Conservation (phyloP, 2,888 invertebrate genomes). For the Hyposoter dolosus region DNA sequence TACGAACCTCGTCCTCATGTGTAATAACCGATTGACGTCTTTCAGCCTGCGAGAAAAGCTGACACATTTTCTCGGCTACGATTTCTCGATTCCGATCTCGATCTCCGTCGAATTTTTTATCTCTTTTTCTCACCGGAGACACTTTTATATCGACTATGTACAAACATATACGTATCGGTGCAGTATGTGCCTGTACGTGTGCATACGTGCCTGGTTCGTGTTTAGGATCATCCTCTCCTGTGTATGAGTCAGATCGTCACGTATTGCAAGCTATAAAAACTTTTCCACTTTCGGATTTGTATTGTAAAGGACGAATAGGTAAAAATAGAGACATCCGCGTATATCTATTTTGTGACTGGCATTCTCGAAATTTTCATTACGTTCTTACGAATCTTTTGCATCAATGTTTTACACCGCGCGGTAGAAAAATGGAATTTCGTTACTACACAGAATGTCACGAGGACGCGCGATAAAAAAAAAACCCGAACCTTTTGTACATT, state of each 20-base stretch:
- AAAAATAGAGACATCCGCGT: neutral
- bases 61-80: slow-evolving; percentile 48
- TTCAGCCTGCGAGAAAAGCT: slow-evolving; percentile 46
- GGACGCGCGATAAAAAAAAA: too few species aligned
- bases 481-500: too few species aligned
- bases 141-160: neutral
- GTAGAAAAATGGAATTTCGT: neutral
- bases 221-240: neutral
- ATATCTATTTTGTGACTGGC: neutral
- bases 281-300: slow-evolving; percentile 51
- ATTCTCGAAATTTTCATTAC: neutral
- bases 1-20: slow-evolving; percentile 20
- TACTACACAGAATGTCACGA: neutral
- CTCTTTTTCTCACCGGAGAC: slow-evolving; percentile 31
- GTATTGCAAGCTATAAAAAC: slow-evolving; percentile 55
- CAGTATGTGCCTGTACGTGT: neutral
- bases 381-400: neutral
- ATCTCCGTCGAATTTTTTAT: slow-evolving; percentile 48
- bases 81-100: slow-evolving; percentile 59
- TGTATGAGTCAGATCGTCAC: slow-evolving; percentile 33
- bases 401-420: too few species aligned
- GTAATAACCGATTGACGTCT: slow-evolving; percentile 54
- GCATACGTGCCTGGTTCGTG: neutral
- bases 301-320: slow-evolving; percentile 4
- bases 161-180: neutral